Evolutionary conservation across 2,113 vertebrate species (phyloP).

Genomic region (Phalacrocorax aristotelis): DNA sequence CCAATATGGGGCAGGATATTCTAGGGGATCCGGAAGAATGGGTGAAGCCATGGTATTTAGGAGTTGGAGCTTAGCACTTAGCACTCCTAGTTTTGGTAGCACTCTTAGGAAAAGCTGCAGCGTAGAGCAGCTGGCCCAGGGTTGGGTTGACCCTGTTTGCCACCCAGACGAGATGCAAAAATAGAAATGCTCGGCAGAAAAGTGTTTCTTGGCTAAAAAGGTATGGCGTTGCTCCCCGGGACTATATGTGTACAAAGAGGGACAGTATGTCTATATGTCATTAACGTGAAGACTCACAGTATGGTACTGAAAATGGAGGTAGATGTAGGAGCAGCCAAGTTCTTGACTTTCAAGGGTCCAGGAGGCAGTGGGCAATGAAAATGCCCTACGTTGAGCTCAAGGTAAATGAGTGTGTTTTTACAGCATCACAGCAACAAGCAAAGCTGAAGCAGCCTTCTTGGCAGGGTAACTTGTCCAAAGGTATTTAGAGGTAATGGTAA

Average conservation of each 20-base stretch:
- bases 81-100: background rate
- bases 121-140: background rate
- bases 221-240: rapidly evolving
- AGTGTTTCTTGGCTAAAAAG: background rate
- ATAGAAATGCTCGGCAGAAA: background rate
- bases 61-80: background rate
- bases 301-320: background rate
- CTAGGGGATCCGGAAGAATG: background rate
- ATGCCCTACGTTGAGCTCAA: background rate
- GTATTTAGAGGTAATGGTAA: background rate
- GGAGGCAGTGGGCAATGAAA: background rate
- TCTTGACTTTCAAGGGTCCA: background rate
- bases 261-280: background rate
- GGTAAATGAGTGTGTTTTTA: background rate
- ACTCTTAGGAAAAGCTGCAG: background rate
- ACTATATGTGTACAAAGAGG: background rate
- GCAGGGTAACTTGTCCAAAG: background rate
- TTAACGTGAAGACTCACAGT: background rate
- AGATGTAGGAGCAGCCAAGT: background rate
- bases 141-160: background rate
- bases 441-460: background rate
- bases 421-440: background rate
- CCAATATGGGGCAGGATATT: background rate
- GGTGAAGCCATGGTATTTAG: background rate
- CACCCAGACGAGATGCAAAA: background rate